Percentiles rank a stretch among this genome's conserved stretches.
Conservation (phyloP, 2,888 invertebrate genomes). For the Phlogophora meticulosa region DNA sequence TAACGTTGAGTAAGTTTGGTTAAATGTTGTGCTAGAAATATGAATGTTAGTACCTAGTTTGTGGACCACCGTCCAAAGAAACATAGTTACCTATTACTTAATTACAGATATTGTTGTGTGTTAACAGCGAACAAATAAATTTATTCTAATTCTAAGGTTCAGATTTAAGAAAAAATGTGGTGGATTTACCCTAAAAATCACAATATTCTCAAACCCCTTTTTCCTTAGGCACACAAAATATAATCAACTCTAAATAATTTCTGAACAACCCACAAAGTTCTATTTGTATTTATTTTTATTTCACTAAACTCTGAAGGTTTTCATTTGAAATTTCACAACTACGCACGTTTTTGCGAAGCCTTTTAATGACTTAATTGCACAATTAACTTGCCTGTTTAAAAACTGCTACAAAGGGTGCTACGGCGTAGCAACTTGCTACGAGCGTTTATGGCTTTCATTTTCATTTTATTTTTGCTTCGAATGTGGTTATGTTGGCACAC, state of each 20-base stretch:
- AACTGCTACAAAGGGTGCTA: conserved; percentile 53
- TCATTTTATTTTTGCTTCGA: conserved; percentile 23
- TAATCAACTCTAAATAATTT: no score
- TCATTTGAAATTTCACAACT: conserved; percentile 26
- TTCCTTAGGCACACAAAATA: no score
- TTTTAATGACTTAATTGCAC: conserved; percentile 43
- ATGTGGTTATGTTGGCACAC: conserved; percentile 1
- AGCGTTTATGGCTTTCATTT: conserved; percentile 1
- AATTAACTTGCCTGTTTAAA: conserved; percentile 49
- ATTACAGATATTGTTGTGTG: no score
- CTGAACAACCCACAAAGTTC: not conserved
- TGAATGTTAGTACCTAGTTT: not conserved
- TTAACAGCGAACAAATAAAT: no score
- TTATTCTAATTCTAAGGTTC: no score
- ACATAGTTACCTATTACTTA: no score
- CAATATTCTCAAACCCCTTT: no score
- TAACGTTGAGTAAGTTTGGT: not conserved
- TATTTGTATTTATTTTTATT: conserved; percentile 7
- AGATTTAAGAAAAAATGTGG: no score
- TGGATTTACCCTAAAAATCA: no score
- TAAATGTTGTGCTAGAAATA: not conserved
- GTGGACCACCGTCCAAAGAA: no score
- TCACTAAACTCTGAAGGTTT: not conserved
- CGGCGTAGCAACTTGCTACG: conserved; percentile 58
- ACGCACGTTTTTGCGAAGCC: conserved; percentile 46